A percentile compares a stretch with the other conserved stretches of the same genome.
These are phyloP conservation scores for Opisthocomus hoazin DNA, from an alignment of 2,113 vertebrate genomes.

Conservation along the genomic window DNA sequence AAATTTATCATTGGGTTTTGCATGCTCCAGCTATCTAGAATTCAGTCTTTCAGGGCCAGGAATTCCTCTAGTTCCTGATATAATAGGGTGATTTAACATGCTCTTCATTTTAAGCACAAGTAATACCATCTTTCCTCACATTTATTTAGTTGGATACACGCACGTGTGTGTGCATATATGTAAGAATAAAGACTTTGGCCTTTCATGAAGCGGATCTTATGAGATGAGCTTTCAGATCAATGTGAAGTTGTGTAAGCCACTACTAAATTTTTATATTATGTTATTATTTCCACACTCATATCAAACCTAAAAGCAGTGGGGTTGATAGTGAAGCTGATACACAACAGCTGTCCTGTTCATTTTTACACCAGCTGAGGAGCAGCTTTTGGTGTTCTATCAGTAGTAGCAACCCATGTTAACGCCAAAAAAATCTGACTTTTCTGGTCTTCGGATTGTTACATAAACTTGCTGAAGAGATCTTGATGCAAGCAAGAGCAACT, in stretches of 20 bases:
- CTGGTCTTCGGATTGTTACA: background rate
- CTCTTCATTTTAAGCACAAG: background rate
- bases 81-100: background rate
- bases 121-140: background rate
- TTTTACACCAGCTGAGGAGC: background rate
- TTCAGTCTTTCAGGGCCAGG: background rate
- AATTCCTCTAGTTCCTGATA: background rate
- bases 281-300: background rate
- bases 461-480: background rate
- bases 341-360: background rate
- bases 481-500: background rate
- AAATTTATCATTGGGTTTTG: background rate
- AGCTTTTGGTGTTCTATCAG: background rate
- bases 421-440: background rate
- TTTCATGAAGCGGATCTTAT: background rate
- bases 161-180: too few species aligned
- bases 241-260: background rate
- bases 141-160: background rate
- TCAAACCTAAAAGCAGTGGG: background rate
- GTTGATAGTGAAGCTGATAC: background rate
- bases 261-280: background rate
- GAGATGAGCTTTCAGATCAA: background rate
- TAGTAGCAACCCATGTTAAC: background rate
- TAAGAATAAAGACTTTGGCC: background rate
- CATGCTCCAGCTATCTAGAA: background rate